phyloP scores from a whole-genome alignment of 2,888 invertebrate species.

The Drosophila kambysellisi region DNA sequence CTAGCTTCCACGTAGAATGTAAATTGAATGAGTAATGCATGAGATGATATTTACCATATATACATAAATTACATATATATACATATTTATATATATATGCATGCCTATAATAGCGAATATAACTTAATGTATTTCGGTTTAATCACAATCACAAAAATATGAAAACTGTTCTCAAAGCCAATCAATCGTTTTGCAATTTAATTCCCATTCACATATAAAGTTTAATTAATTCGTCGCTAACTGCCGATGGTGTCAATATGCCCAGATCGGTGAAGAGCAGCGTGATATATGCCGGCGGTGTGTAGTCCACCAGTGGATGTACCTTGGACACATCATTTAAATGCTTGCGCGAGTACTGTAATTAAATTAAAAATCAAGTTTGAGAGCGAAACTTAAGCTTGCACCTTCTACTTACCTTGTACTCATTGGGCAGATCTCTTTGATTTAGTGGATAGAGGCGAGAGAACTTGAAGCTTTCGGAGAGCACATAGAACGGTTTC shows the following conservation, averaged over 20 bases:
- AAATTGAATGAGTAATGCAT: conserved; percentile 49
- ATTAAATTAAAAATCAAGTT: conserved; percentile 41
- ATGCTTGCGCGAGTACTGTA: conserved; percentile 83
- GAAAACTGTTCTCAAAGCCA: conserved; percentile 18
- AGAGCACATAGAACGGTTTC: conserved; percentile 97
- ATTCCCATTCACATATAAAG: conserved; percentile 90
- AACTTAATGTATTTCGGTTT: conserved; percentile 40
- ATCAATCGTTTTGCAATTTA: conserved; percentile 26
- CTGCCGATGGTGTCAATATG: conserved; percentile 97
- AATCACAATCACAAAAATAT: conserved; percentile 29
- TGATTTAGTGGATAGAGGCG: conserved; percentile 97
- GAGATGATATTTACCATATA: conserved; percentile 26
- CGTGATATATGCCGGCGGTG: conserved; percentile 96
- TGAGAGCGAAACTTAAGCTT: conserved; percentile 78
- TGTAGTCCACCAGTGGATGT: conserved; percentile 98
- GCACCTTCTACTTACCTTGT: conserved; percentile 87
- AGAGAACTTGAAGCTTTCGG: conserved; percentile 99
- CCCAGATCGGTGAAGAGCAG: conserved; percentile 98
- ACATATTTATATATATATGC: conserved; percentile 4
- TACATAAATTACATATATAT: conserved; percentile 32
- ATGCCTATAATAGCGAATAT: conserved; percentile 19
- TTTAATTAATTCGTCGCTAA: conserved; percentile 98
- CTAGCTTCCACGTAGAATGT: conserved; percentile 33
- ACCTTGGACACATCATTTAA: conserved; percentile 86
- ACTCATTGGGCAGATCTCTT: conserved; percentile 94